Evolutionary conservation across 2,113 vertebrate genomes (phyloP), one percentile per base, ranked within the genome.

Genomic region (Aleadryas rufinucha): DNA sequence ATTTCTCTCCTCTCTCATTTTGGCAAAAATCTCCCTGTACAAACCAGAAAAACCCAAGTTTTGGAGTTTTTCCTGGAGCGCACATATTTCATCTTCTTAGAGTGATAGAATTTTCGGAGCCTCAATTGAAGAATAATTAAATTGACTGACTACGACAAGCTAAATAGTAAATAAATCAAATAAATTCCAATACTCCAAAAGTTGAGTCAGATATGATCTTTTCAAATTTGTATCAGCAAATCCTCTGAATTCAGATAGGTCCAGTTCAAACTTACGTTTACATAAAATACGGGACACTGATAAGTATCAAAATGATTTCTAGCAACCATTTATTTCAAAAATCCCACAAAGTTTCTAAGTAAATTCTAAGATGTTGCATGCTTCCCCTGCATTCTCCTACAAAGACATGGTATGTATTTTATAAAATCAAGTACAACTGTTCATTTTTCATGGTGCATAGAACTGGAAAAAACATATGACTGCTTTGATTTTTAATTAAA

Each of bases 401-500:
- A 49, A 84, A 81, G 22, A 20, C 16, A 41, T 9, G 11, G 33
- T 35, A 19, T 8, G 8, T 15, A 33, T 64, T 64, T 41, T n/a
- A 79, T 13, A 64, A 89, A 88, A 71, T 14, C 8, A 76, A 86
- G 15, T 61, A 53, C 9, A 83, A 60, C n/a, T 64, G 9, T 18
- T 80, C 31, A 26, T 56, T 94, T 87, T 61, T 45, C 24, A 50
- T 1, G 1, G 53, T 57, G 20, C 37, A 64, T 11, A 71, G 19
- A 56, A 65, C 4, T n/a, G 21, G 7, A 26, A 50, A 76, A 74
- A 72, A n/a, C 8, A 19, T 3, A 63, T 22, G 6, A 64, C 41
- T 79, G 26, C 49, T 95, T 57, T 76, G 35, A 68, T 90, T 90
- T 88, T 92, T 86, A 81, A 79, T 93, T 66, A 68, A 80, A 88